Percentiles rank a stretch among this genome's conserved stretches.
Conservation (phyloP, 2,113 vertebrate species). For the Oryzias curvinotus region DNA sequence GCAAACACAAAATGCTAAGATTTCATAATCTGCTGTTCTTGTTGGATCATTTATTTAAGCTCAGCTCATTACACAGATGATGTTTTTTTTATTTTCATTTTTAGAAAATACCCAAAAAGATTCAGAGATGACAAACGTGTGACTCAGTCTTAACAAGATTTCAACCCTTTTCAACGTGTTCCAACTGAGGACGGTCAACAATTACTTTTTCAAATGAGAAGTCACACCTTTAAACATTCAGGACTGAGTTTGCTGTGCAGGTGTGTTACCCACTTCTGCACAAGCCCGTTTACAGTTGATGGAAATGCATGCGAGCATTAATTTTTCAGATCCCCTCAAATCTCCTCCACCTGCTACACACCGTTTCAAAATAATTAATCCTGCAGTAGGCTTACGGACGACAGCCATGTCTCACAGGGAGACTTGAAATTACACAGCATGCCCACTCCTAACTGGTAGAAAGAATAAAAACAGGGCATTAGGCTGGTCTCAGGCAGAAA, state of each 20-base stretch:
- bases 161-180: too few relatives aligned
- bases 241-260: neutral
- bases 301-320: slow-evolving; percentile 1
- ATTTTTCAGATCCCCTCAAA: slow-evolving; percentile 14
- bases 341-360: neutral
- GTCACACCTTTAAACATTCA: too few relatives aligned
- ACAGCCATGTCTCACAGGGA: neutral
- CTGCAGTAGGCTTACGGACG: neutral
- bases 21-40: too few relatives aligned
- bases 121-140: too few relatives aligned
- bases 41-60: too few relatives aligned
- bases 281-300: neutral
- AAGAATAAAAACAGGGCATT: neutral
- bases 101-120: too few relatives aligned
- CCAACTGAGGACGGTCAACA: too few relatives aligned
- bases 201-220: too few relatives aligned
- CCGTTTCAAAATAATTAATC: neutral
- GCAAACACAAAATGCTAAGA: too few relatives aligned
- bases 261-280: neutral
- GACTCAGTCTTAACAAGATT: too few relatives aligned
- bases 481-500: neutral
- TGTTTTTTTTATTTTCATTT: too few relatives aligned
- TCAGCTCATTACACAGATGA: too few relatives aligned
- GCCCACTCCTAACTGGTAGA: neutral
- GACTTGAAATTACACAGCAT: neutral